phyloP scores from a whole-genome alignment of 2,113 vertebrate species.

The Xenotilapia longispinis region DNA sequence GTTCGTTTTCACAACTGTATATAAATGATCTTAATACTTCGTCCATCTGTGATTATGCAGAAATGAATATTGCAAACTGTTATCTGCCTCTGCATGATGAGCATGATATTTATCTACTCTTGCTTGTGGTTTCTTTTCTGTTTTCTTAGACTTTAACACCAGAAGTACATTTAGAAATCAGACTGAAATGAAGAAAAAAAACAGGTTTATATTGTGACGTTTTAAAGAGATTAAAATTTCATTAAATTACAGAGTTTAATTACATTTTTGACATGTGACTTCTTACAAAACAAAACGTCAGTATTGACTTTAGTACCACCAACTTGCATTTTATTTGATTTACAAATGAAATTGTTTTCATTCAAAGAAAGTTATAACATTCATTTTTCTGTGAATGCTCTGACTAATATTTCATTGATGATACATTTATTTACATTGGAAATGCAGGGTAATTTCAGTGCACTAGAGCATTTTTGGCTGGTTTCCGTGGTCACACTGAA shows the following conservation, averaged over 20 bases:
- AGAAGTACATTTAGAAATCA: neutral
- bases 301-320: neutral
- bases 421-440: neutral
- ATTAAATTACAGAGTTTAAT: neutral
- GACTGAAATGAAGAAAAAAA: neutral
- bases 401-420: neutral
- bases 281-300: neutral
- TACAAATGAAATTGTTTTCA: neutral
- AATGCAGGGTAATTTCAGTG: neutral
- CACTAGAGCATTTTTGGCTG: neutral
- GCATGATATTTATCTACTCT: neutral
- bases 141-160: neutral
- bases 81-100: neutral
- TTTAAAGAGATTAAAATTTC: neutral
- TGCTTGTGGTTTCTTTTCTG: neutral
- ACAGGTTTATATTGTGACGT: neutral
- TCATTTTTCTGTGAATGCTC: neutral
- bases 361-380: neutral
- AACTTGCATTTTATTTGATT: neutral
- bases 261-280: neutral
- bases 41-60: neutral
- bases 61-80: neutral
- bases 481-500: neutral
- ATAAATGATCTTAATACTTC: neutral
- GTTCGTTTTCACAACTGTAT: neutral